Base-by-base conservation (phyloP, 2,113 vertebrate genomes). In the Mirza zaza region DNA sequence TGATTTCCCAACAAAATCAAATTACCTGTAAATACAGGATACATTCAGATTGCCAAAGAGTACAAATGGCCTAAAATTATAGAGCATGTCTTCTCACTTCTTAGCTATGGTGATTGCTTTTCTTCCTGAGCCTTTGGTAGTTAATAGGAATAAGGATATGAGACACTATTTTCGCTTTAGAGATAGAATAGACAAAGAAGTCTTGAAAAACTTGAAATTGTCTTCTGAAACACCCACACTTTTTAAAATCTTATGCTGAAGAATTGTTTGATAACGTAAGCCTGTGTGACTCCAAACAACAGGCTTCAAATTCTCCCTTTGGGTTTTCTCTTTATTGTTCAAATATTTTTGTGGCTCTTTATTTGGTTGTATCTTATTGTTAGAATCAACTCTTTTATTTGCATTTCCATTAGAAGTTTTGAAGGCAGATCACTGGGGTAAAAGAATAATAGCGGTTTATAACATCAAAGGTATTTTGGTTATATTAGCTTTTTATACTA, bases 1-100 rank as follows among this genome's bases (percentile, higher is more conserved):
- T 75, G 71, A 27, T 88, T 89, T 89, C 34, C 42, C 20, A 61
- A 18, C 48, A 88, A 84, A 97, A 91, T 91, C 57, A 96, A 80
- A 55, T 34, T 90, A 36, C 57, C 36, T 67, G 1, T 14, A 75
- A 67, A 67, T 55, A 36, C 2, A 71, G 36, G 36, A 57, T 32
- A 50, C 14, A 36, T 67, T 90, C 79, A 86, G n/a, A 75, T 34
- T 94, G 77, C 45, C 45, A 77, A 76, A 67, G 36, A 88, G 13
- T 50, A 85, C 83, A 70, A 90, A 67, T 21, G 23, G 21, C 34
- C 48, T 79, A 42, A 75, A 88, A 25, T 92, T 75, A 32, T 86
- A 75, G 50, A 82, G 57, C 75, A 6, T 29, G 21, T 80, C 79
- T 96, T 65, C 27, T 63, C 27, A 42, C 4, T 21, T 73, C 23